phyloP scores from a whole-genome alignment of 92 coral and sea anemone species.

The Heteractis magnifica region DNA sequence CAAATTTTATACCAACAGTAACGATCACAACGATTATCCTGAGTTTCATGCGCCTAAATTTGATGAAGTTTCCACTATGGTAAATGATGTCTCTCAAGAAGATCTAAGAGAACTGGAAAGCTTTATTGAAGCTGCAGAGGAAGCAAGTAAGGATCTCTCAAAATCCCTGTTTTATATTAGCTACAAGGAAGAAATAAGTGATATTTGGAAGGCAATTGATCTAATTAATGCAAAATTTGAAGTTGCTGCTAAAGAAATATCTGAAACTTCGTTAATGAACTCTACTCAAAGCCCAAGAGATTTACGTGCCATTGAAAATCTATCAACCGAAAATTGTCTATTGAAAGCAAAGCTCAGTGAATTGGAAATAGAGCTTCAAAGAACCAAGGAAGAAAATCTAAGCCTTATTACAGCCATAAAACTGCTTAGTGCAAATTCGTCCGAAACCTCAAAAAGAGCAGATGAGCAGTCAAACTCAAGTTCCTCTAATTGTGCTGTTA shows the following conservation, averaged over 20 bases:
- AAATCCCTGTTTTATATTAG: background rate
- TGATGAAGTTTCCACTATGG: background rate
- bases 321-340: conserved; percentile 15
- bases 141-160: conserved; percentile 9
- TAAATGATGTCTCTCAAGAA: background rate
- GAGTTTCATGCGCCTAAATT: background rate
- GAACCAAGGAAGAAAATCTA: background rate
- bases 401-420: background rate
- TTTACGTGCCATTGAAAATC: conserved; percentile 6
- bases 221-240: conserved; percentile 23
- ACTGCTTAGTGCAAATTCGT: background rate
- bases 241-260: conserved; percentile 9
- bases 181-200: conserved; percentile 1
- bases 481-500: background rate
- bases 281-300: conserved; percentile 16
- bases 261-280: background rate
- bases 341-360: conserved; percentile 19
- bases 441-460: background rate
- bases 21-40: background rate
- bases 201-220: conserved; percentile 15
- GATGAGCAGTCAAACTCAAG: background rate
- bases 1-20: background rate
- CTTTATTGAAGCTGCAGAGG: conserved; percentile 22
- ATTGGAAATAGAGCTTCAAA: background rate
- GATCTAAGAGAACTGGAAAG: background rate